Base-by-base conservation (phyloP, 2,888 invertebrate genomes). In the Rutpela maculata region DNA sequence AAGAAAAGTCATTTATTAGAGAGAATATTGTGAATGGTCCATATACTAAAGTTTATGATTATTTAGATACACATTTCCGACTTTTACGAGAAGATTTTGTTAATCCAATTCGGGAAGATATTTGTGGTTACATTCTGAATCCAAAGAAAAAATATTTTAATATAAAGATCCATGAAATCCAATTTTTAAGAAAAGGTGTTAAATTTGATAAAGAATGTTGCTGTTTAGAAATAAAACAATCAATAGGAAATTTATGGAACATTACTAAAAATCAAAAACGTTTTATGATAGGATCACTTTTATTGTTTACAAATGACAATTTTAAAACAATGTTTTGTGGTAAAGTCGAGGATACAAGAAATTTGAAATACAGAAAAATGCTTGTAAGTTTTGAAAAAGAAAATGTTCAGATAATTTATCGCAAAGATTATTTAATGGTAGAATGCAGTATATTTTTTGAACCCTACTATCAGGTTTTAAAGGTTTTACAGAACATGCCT, bases 401-500 rank as follows among this genome's bases (percentile, higher is more conserved):
- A 1, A 59, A 59, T 59, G 15, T 59, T 12, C 19, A 12, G 4
- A 18, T 59, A 59, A 11, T 3, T 91, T 56, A 86, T 88, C 88
- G 90, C 85, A 50, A 43, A 74, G 65, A 88, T 0, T 92, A 92
- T 77, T 85, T 92, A 0, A 95, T 96, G 94, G 92, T 95, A 1
- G 95, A 96, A 87, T 94, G 95, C 69, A 93, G 93, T 70, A 93
- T 95, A 0, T 97, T 94, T 88, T 96, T 96, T 86, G 96, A 96
- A 85, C 95, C 96, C 0, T 97, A 96, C 86, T 91, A 93, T 78
- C 93, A 94, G 85, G 95, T 95, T 0, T 90, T 96, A 71, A 92
- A 91, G 81, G 95, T 94, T n/a, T 87, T 97, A 31, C 92, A 95
- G 85, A 88, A 89, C 0, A 91, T 94, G 69, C 88, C 89, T 57